Evolutionary conservation across 1,140 invertebrate species (phyloP).

Genomic region (Cecropterus lyciades): DNA sequence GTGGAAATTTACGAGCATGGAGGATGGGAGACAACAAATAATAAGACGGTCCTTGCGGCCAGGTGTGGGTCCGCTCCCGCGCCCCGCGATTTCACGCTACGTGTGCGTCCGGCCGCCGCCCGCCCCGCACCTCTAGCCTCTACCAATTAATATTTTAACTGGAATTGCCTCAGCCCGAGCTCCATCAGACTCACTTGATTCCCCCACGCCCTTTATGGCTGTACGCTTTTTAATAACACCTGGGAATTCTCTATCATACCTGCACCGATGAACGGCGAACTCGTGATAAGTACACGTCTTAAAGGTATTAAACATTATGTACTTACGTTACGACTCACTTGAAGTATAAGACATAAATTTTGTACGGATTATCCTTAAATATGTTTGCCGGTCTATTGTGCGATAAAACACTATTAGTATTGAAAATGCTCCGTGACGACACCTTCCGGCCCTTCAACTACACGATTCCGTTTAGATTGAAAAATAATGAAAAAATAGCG

Average conservation of each 20-base stretch:
- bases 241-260: slow-evolving; percentile 47
- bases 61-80: slow-evolving; percentile 71
- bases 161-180: slow-evolving; percentile 57
- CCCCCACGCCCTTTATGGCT: slow-evolving; percentile 52
- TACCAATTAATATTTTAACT: slow-evolving; percentile 77
- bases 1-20: slow-evolving; percentile 82
- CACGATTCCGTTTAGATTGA: slow-evolving; percentile 80
- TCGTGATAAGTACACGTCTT: slow-evolving; percentile 5
- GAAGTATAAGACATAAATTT: slow-evolving; percentile 26
- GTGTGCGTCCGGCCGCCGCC: slow-evolving; percentile 65
- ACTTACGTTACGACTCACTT: neutral
- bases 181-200: slow-evolving; percentile 50
- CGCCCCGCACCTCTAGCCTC: slow-evolving; percentile 41
- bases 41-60: slow-evolving; percentile 69
- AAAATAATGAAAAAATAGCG: slow-evolving; percentile 83
- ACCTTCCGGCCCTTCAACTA: slow-evolving; percentile 78
- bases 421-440: slow-evolving; percentile 74
- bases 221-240: slow-evolving; percentile 52
- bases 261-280: slow-evolving; percentile 7
- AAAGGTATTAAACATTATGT: slow-evolving; percentile 16
- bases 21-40: slow-evolving; percentile 82
- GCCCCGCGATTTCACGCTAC: slow-evolving; percentile 79
- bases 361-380: slow-evolving; percentile 40
- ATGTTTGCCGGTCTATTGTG: slow-evolving; percentile 48
- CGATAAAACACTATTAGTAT: slow-evolving; percentile 60